A percentile compares a stretch with the other conserved stretches of the same genome.
phyloP scores from a whole-genome alignment of 2,888 invertebrate species.

The Agrochola lota region DNA sequence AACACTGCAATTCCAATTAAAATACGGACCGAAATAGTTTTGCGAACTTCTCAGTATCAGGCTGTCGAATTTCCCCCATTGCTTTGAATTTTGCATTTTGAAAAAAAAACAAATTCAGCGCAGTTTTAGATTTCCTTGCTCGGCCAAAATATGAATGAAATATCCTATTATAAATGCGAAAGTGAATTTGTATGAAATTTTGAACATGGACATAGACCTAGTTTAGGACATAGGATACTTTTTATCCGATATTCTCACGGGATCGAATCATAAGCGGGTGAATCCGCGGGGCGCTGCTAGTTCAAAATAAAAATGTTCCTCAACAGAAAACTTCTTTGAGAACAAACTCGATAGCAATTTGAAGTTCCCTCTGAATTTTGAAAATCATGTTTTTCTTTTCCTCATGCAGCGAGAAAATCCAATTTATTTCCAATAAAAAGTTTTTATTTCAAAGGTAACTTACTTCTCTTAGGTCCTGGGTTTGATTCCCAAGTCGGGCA shows the following conservation, averaged over 20 bases:
- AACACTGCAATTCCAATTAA: background rate
- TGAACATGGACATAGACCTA: too few relatives aligned
- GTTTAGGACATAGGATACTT: too few relatives aligned
- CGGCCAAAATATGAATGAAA: background rate
- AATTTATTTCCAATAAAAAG: conserved; percentile 8
- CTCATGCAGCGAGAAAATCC: background rate
- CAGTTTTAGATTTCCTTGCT: background rate
- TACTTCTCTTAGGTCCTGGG: background rate
- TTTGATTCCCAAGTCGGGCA: background rate
- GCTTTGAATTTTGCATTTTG: background rate
- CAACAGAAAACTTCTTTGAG: background rate
- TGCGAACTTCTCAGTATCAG: background rate
- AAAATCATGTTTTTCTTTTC: conserved; percentile 1
- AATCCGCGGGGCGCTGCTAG: too few relatives aligned
- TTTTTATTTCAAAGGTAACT: background rate
- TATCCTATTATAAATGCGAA: background rate
- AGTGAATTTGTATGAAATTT: too few relatives aligned
- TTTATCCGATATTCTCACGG: too few relatives aligned
- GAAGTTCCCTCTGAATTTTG: conserved; percentile 6
- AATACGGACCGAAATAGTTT: background rate
- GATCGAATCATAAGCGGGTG: too few relatives aligned
- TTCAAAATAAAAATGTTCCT: background rate
- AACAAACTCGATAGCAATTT: conserved; percentile 22
- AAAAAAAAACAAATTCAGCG: background rate
- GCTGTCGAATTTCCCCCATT: background rate